Evolutionary conservation across 2,113 vertebrate species (phyloP).

Genomic region (Tachuris rubrigastra): DNA sequence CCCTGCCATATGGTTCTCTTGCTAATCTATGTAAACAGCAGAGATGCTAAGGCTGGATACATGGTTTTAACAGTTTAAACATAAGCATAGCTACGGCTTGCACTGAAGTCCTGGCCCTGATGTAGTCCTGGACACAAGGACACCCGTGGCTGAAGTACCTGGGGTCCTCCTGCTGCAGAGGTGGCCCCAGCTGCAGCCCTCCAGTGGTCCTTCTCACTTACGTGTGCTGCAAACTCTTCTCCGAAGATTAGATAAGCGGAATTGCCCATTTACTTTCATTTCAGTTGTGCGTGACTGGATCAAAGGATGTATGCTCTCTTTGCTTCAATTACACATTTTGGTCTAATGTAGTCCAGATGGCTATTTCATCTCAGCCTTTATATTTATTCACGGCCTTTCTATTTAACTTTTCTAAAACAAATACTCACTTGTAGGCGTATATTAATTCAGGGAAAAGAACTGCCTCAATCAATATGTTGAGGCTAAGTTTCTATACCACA

Average conservation of each 20-base stretch:
- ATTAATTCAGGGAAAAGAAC: constrained; percentile 49
- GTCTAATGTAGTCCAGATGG: constrained; percentile 49
- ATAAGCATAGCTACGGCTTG: background rate
- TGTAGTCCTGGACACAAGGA: rapidly evolving
- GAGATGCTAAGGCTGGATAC: background rate
- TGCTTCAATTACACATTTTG: constrained; percentile 4
- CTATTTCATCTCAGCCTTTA: constrained; percentile 26
- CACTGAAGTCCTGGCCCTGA: background rate
- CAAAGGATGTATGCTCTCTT: constrained; percentile 9
- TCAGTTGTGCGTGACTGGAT: constrained; percentile 47
- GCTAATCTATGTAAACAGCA: background rate
- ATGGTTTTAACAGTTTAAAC: background rate
- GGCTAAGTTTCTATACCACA: constrained; percentile 30
- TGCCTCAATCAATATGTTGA: constrained; percentile 36
- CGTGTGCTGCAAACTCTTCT: constrained; percentile 12
- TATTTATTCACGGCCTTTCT: constrained; percentile 41
- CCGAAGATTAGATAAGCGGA: background rate
- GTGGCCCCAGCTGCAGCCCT: background rate
- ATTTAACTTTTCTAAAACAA: constrained; percentile 52
- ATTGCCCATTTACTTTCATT: constrained; percentile 41
- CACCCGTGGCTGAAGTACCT: background rate
- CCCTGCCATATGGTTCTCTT: background rate
- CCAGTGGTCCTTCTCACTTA: background rate
- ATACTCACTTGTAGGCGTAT: background rate
- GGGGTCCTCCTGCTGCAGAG: background rate